phyloP scores from a whole-genome alignment of 2,888 invertebrate genomes.

The Artemia sp. region DNA sequence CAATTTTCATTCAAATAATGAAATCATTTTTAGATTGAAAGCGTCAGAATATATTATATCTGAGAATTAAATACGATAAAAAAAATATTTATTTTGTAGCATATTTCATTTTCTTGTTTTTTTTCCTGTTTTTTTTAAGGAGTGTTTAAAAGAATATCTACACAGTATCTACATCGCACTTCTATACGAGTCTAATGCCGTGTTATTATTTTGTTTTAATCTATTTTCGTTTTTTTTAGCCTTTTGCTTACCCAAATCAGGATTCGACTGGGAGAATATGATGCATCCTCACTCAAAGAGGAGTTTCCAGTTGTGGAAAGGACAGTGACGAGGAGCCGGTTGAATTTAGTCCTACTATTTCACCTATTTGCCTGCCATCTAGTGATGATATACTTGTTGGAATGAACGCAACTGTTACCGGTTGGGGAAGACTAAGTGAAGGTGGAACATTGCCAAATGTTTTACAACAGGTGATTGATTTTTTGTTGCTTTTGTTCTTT shows the following conservation, averaged over 20 bases:
- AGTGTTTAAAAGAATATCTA: no score
- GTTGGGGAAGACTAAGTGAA: constrained; percentile 79
- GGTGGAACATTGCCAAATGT: constrained; percentile 71
- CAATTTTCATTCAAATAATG: no score
- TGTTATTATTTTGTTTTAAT: constrained; percentile 24
- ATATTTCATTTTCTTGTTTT: no score
- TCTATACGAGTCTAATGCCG: background rate
- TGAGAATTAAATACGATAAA: no score
- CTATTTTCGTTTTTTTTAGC: constrained; percentile 37
- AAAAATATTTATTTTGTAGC: no score
- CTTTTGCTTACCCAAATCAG: constrained; percentile 74
- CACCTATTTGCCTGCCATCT: constrained; percentile 74
- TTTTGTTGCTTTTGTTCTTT: background rate
- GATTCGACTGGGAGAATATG: constrained; percentile 78
- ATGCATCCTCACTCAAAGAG: constrained; percentile 70
- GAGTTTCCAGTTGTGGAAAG: constrained; percentile 68
- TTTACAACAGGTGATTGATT: constrained; percentile 54
- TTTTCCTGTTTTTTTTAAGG: no score
- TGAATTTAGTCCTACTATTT: constrained; percentile 66
- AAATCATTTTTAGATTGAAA: no score
- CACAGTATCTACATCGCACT: background rate
- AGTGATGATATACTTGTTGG: constrained; percentile 71
- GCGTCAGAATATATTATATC: no score
- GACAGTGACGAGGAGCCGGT: constrained; percentile 59
- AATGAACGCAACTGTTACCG: constrained; percentile 64